A percentile compares a stretch with the other conserved stretches of the same genome.
Evolutionary conservation across 2,113 vertebrate species (phyloP).

Genomic region (Hydrolagus affinis): DNA sequence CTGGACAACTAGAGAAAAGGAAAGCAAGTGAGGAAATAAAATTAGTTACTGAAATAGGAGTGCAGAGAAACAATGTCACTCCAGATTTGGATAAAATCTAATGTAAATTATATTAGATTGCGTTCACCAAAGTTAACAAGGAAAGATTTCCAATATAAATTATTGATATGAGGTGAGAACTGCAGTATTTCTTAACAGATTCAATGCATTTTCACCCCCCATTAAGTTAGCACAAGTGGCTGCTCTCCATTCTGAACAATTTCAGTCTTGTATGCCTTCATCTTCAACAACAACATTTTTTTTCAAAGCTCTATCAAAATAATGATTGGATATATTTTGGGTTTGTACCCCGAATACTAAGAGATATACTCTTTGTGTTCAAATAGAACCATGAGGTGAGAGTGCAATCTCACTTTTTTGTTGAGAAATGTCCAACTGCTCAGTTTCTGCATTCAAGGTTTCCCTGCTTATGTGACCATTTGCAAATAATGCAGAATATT

Average conservation of each 20-base stretch:
- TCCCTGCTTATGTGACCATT: background rate
- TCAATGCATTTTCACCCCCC: too few species aligned
- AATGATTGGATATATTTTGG: too few species aligned
- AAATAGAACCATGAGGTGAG: background rate
- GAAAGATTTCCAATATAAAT: too few species aligned
- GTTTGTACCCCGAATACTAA: too few species aligned
- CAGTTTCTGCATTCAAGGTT: background rate
- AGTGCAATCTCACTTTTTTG: background rate
- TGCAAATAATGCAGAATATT: too few species aligned
- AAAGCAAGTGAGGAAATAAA: background rate
- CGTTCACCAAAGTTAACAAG: too few species aligned
- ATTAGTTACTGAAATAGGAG: background rate
- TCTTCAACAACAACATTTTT: too few species aligned
- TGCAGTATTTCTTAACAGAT: too few species aligned
- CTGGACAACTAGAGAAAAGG: background rate
- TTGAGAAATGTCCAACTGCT: background rate
- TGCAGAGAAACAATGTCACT: background rate
- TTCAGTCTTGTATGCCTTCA: background rate
- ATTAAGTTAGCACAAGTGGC: too few species aligned
- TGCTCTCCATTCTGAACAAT: too few species aligned
- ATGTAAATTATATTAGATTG: too few species aligned
- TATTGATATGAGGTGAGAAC: background rate
- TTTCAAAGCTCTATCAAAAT: too few species aligned
- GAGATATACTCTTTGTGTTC: background rate
- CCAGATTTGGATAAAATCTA: background rate